Base-by-base conservation (phyloP, 1,140 invertebrate genomes). In the Harlomillsia oculata region DNA sequence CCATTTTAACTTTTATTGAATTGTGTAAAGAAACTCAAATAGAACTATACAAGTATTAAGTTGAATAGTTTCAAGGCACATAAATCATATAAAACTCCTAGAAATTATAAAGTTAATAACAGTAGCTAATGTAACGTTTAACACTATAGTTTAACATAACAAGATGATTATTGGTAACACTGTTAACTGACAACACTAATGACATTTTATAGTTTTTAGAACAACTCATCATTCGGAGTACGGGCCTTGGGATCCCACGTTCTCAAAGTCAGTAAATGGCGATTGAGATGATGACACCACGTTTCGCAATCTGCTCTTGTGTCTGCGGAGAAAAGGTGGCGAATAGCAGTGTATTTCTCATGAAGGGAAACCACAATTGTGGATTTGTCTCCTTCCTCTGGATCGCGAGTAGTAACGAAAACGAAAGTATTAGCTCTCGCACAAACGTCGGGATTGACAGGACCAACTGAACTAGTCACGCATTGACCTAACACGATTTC, bases 381-480 rank as follows among this genome's bases (percentile, higher is more conserved):
- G 50, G 88, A 81, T 29, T 75, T 67, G 72, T 87, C 79, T 65
- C 76, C 76, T 63, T 77, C 64, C 67, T 76, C 69, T 60, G 77
- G 70, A 54, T 76, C 71, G 67, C 82, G 70, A 62, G 77, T 75
- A 1, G 80, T 82, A 63, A 91, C 83, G 21, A 97, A 67, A 44
- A 94, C 74, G 66, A 96, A 81, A 0, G 92, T 96, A 73, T 94
- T 81, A 1, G 86, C 80, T 26, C 91, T 75, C 0, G 90, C 89
- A 72, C 90, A 96, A 44, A 95, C 81, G 67, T 95, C 89, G 20
- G 89, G 75, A 1, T 88, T 81, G 11, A 92, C 87, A 9, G 82
- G 74, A 8, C 78, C 77, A 1, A 91, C 81, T 53, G 80, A 79
- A 25, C 81, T 79, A 0, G 87, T 90, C 20, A 80, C 72, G 62